phyloP scores from a whole-genome alignment of 2,113 vertebrate species.

The Illadopsis cleaveri region DNA sequence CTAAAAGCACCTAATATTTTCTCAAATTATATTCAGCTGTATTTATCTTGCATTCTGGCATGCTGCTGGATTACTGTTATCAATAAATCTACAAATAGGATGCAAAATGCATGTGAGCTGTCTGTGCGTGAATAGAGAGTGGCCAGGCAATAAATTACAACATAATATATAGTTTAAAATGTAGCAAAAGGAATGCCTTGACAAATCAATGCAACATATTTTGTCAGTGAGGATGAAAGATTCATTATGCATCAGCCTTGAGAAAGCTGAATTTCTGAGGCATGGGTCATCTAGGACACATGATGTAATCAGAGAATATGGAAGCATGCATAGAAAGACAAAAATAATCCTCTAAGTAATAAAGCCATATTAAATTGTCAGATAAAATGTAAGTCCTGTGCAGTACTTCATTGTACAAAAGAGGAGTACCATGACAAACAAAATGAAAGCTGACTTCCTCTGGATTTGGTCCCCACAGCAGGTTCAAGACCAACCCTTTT shows the following conservation, averaged over 20 bases:
- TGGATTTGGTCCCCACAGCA: background rate
- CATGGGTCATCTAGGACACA: background rate
- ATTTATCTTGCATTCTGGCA: background rate
- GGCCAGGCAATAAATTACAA: background rate
- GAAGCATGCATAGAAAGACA: background rate
- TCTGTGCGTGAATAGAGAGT: background rate
- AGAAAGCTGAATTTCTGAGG: background rate
- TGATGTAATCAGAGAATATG: constrained; percentile 7
- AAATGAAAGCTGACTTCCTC: background rate
- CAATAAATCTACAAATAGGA: constrained; percentile 26
- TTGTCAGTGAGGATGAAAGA: background rate
- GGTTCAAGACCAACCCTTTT: background rate
- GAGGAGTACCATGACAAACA: background rate
- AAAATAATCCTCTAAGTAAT: constrained; percentile 1
- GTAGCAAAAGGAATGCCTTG: constrained; percentile 1
- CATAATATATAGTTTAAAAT: constrained; percentile 37
- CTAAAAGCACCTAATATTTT: constrained; percentile 54
- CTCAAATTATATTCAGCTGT: background rate
- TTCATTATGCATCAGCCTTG: background rate
- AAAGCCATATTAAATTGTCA: background rate
- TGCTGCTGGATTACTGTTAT: background rate
- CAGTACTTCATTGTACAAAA: background rate
- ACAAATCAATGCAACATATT: constrained; percentile 3
- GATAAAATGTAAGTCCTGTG: background rate
- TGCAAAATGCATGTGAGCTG: constrained; percentile 2